Evolutionary conservation across 2,888 invertebrate genomes (phyloP), one percentile per base, ranked within the genome.

Genomic region (Operophtera brumata): DNA sequence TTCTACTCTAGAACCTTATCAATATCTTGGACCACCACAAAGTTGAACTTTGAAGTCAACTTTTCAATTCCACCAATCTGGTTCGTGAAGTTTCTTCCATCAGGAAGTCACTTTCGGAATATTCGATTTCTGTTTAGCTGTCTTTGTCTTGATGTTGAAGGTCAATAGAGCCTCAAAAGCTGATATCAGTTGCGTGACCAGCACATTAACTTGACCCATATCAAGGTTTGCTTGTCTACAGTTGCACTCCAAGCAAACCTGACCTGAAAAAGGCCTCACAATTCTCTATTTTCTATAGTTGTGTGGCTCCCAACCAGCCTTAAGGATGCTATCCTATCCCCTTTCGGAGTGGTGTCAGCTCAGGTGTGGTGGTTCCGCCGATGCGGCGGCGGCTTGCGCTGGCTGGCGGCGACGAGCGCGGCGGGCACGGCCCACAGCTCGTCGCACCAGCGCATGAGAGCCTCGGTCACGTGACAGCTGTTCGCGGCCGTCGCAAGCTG

Each of bases 401-500:
- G 95, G 82, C 87, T 94, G 77, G 73, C 95, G 84, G 75, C 68
- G 14, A 80, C 73, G 35, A 96, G 90, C 47, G 94, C 93, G 57
- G 91, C 91, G 44, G 97, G 96, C 62, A 97, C 94, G 59, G 92
- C 91, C 94, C 97, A 97, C 56, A 98, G 90, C 60, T 92, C 92
- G 55, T 95, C 93, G 65, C 94, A 92, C 79, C 94, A 94, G 52
- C 93, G 93, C 82, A 98, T 94, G 67, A 98, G 86, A 45, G 94
- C 93, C 78, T 96, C 96, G 34, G 97, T 96, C 54, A 97, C 93
- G 76, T 94, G 94, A 75, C 96, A 96, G 69, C 96, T 97, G 70
- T 95, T 93, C 5, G 97, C 96, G 0, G 97, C 97, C 82, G 96
- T 94, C 62, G 94, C 94, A 5, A 96, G 92, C 80, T 96, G 95